phyloP scores from a whole-genome alignment of 2,113 vertebrate species.

The Gymnobelideus leadbeateri region DNA sequence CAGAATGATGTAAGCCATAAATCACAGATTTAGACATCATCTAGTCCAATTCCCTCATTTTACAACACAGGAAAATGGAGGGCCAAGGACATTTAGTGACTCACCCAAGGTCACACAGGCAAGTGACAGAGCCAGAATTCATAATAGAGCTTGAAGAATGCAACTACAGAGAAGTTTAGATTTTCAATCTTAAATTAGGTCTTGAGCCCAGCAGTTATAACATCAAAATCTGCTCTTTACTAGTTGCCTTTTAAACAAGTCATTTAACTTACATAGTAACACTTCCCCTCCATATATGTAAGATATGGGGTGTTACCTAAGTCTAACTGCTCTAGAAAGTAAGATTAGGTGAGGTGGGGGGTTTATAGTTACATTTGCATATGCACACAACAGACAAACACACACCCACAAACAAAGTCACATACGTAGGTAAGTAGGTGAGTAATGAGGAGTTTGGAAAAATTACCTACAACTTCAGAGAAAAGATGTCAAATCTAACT shows the following conservation, averaged over 20 bases:
- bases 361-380: not conserved
- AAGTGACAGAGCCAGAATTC: not conserved
- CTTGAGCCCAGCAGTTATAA: not conserved
- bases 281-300: not conserved
- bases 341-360: not conserved
- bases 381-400: not conserved
- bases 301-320: not conserved
- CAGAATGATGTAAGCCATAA: not conserved
- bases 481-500: constrained; percentile 28
- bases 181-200: constrained; percentile 32
- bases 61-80: not conserved
- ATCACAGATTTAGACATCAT: not conserved
- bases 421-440: not conserved
- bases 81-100: not conserved
- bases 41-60: constrained; percentile 9
- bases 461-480: not conserved
- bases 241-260: not conserved
- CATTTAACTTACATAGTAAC: not conserved
- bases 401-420: not conserved
- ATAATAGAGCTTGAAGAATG: not conserved
- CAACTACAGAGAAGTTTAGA: constrained; percentile 23
- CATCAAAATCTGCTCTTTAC: not conserved
- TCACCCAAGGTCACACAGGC: not conserved
- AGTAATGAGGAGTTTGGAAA: not conserved
- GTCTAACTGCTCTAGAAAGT: not conserved